phyloP scores from a whole-genome alignment of 2,888 invertebrate species.

The Lottia scabra region DNA sequence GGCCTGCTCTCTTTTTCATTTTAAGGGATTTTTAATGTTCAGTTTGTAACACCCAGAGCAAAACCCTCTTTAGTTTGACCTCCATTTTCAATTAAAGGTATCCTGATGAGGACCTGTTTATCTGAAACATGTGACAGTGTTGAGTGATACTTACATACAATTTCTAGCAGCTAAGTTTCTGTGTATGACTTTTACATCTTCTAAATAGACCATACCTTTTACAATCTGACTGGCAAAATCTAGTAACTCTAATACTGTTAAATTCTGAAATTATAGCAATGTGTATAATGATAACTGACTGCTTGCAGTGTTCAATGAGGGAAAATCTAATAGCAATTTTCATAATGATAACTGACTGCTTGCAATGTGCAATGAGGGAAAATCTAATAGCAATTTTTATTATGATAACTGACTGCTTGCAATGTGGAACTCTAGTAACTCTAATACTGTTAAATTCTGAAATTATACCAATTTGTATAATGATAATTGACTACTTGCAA shows the following conservation, averaged over 20 bases:
- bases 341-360: too few relatives aligned
- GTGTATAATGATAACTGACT: neutral
- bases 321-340: too few relatives aligned
- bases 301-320: neutral
- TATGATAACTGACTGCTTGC: too few relatives aligned
- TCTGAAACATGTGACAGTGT: too few relatives aligned
- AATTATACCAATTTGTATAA: constrained; percentile 18
- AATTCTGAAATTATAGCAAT: constrained; percentile 44
- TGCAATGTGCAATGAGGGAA: too few relatives aligned
- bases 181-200: constrained; percentile 58
- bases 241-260: constrained; percentile 60
- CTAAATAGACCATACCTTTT: constrained; percentile 62
- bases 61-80: too few relatives aligned
- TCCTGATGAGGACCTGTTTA: too few relatives aligned
- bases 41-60: too few relatives aligned
- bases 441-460: constrained; percentile 60
- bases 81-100: too few relatives aligned
- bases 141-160: constrained; percentile 70
- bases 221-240: constrained; percentile 61
- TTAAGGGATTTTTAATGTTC: too few relatives aligned
- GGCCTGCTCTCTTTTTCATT: too few relatives aligned
- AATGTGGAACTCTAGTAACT: constrained; percentile 62
- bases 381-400: too few relatives aligned
- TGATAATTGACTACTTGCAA: neutral
- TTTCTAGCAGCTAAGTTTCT: constrained; percentile 70